Evolutionary conservation across 2,113 vertebrate genomes (phyloP), one percentile per base, ranked within the genome.

Genomic region (Odontesthes bonariensis): DNA sequence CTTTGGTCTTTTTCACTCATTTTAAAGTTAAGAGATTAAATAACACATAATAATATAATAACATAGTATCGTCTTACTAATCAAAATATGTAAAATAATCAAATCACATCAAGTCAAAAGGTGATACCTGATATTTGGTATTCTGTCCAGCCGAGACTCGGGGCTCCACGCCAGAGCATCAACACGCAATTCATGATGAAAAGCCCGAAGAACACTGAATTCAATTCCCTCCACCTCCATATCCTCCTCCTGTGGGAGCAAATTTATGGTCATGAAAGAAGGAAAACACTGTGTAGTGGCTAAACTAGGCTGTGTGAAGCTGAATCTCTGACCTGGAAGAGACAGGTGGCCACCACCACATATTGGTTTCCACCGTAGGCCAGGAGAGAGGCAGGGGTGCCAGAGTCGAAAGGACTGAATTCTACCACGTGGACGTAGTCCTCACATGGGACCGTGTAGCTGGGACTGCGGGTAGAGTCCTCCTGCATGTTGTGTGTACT

Each of bases 111-210:
- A 22, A 44, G 22, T 10, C 10, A 40, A n/a, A 56, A 31, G 22
- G 53, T 3, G 17, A 35, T 95, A 99, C 97, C 95, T 97, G 93
- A 99, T 82, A 83, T 73, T 94, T 91, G 88, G 95, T 83, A 98
- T 82, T 54, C 94, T 84, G 92, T 98, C 96, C 82, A 98, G 93
- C 32, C 93, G 94, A 10, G 95, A 96, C 88, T 99, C 96, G 5
- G 98, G 98, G 83, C 97, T 99, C 98, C 98, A 99, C 0, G 96
- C 96, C 22, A 99, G 95, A 42, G 95, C 92, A 32, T 97, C 96
- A 0, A 97, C 96, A 17, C 95, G 89, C 20, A 96, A 85, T 35
- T 96, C 97, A 53, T 98, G 97, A 58, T 96, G 93, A 86, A 99
- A 97, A 0, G 94, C 95, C 73, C 94, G 94, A 1, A 98, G 89